Evolutionary conservation across 1,140 invertebrate species (phyloP).

Genomic region (Drosophila tani): DNA sequence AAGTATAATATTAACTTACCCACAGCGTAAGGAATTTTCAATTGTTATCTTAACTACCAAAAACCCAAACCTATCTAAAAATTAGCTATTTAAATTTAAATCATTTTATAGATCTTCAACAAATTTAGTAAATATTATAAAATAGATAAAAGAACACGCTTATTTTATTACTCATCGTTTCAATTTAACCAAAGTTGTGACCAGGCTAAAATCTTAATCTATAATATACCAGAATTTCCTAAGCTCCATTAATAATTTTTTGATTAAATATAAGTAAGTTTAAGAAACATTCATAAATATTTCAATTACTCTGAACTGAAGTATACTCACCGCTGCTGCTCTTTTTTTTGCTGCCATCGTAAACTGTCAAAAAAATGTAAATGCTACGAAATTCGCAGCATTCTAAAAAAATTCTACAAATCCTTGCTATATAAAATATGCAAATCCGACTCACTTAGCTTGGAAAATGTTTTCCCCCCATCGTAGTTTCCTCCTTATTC

Average conservation of each 20-base stretch:
- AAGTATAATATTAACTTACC: neutral
- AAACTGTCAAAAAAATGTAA: constrained; percentile 44
- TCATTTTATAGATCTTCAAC: too few relatives aligned
- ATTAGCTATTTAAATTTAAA: too few relatives aligned
- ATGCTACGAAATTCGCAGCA: constrained; percentile 39
- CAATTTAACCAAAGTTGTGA: neutral
- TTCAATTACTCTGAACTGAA: constrained; percentile 28
- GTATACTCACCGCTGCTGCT: neutral
- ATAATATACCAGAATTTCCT: neutral
- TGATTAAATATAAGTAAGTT: neutral
- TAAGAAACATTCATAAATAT: constrained; percentile 18
- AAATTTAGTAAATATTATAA: too few relatives aligned
- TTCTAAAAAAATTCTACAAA: constrained; percentile 44
- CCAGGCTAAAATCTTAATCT: neutral
- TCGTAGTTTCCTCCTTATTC: constrained; percentile 10
- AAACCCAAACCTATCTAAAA: too few relatives aligned
- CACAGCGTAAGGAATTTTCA: too few relatives aligned
- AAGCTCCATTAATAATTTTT: too few relatives aligned
- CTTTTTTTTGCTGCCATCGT: constrained; percentile 11
- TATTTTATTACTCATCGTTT: neutral
- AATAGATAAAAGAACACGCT: too few relatives aligned
- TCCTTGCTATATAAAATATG: constrained; percentile 47
- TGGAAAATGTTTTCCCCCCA: constrained; percentile 21
- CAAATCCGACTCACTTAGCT: constrained; percentile 47
- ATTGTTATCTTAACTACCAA: too few relatives aligned